phyloP scores from a whole-genome alignment of 2,797 vertebrate species.

The Notoglanidium macrostoma region DNA sequence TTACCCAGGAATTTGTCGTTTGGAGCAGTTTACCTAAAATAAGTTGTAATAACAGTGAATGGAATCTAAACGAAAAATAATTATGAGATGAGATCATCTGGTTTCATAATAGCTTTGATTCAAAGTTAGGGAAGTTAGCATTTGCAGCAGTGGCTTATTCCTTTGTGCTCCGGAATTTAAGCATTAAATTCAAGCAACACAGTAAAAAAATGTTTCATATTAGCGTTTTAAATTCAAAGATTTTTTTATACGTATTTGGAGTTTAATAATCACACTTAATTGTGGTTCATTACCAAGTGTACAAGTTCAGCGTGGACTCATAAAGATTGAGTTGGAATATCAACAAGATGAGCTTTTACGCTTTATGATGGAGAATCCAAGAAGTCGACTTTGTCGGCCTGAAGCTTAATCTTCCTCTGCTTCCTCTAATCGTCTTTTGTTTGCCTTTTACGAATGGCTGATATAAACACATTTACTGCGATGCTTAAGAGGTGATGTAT shows the following conservation, averaged over 20 bases:
- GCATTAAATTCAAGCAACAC: background rate
- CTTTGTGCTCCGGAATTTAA: background rate
- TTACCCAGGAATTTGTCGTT: background rate
- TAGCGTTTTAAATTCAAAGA: too few species aligned
- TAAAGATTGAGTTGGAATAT: background rate
- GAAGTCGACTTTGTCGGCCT: background rate
- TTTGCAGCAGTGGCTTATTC: background rate
- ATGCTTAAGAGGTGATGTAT: constrained; percentile 27
- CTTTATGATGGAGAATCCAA: background rate
- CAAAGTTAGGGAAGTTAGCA: background rate
- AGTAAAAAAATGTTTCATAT: background rate
- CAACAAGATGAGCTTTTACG: background rate
- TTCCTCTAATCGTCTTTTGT: constrained; percentile 14
- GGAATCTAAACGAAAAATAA: background rate
- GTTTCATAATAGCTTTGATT: background rate
- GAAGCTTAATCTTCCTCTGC: background rate
- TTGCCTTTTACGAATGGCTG: constrained; percentile 4
- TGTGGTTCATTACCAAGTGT: background rate
- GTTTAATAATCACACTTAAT: background rate
- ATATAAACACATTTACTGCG: constrained; percentile 29
- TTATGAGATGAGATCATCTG: background rate
- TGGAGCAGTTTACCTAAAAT: background rate
- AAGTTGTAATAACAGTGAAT: background rate
- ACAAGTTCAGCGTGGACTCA: background rate
- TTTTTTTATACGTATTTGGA: background rate